Evolutionary conservation across 1,140 invertebrate genomes (phyloP), one percentile per base, ranked within the genome.

Genomic region (Callitettix versicolor): DNA sequence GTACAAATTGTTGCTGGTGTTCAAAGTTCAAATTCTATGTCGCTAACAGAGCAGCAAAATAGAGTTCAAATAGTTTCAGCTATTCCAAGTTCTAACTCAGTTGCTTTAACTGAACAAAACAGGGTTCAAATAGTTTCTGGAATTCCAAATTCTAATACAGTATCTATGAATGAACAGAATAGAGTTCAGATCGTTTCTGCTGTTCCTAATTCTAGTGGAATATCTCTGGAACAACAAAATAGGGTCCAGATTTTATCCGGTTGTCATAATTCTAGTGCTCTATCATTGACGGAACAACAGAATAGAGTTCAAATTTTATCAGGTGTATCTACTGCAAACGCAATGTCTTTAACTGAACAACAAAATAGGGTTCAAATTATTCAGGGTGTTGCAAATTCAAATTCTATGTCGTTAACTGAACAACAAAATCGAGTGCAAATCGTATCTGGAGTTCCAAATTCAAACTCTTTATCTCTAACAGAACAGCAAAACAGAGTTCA

Each of bases 301-400:
- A 42, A 55, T 49, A 24, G 44, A 34, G 58, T 61, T 20, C 54
- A 46, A 4, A 59, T 61, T 12, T 33, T 61, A 14, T 61, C 60
- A 1, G 55, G 58, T 14, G 47, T 61, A 20, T 50, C 58, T n/a
- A 55, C 24, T 43, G 41, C 53, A 33, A 59, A 55, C 30, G 36
- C 50, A n/a, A 42, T 57, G 58, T 61, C 55, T 22, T 40, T 58
- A 17, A 56, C 58, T 12, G 53, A 61, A 56, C 17, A 59, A 26
- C 60, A 60, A 43, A 60, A 58, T 34, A 46, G 58, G 15, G 58
- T 58, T 30, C 58, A 57, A 40, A 58, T 62, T 6, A 52, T 61
- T 30, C 51, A 53, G n/a, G 57, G 55, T 11, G 34, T 42, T 4
- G 53, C 36, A n/a, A 57, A 52, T 36, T 21, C 57, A 12, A 34